Percentiles rank a stretch among this genome's conserved stretches.
Conservation (phyloP, 2,888 invertebrate genomes). For the Agrochola litura region DNA sequence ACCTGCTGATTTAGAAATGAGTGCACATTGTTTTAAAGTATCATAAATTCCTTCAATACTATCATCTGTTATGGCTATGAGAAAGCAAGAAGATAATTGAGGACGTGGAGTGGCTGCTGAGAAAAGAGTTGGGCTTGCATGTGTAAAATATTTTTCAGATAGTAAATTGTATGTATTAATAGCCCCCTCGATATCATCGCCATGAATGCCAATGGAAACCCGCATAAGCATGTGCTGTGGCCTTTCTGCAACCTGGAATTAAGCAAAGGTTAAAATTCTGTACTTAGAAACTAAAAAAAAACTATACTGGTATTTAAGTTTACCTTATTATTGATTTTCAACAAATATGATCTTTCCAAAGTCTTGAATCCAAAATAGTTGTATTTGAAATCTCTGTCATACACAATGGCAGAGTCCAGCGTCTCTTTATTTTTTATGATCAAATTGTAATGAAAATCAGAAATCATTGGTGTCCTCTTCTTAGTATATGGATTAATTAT, state of each 20-base stretch:
- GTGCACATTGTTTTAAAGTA: slow-evolving; percentile 97
- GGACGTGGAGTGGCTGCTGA: slow-evolving; percentile 97
- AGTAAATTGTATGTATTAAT: slow-evolving; percentile 99
- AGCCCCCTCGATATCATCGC: slow-evolving; percentile 97
- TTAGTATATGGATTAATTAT: slow-evolving; percentile 94
- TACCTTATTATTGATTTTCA: slow-evolving; percentile 96
- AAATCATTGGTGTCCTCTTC: slow-evolving; percentile 95
- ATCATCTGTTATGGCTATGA: slow-evolving; percentile 98
- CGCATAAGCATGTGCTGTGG: slow-evolving; percentile 99
- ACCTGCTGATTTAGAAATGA: slow-evolving; percentile 99
- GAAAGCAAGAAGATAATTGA: slow-evolving; percentile 98
- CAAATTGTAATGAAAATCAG: slow-evolving; percentile 94
- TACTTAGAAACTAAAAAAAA: background rate
- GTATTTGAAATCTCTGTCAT: slow-evolving; percentile 98
- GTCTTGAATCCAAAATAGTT: slow-evolving; percentile 99
- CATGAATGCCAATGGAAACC: slow-evolving; percentile 98
- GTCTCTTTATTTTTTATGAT: slow-evolving; percentile 96
- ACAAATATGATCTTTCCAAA: slow-evolving; percentile 97
- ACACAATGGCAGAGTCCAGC: slow-evolving; percentile 98
- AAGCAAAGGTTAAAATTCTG: background rate
- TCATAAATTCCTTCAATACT: slow-evolving; percentile 98
- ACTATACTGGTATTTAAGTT: background rate
- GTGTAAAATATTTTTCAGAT: slow-evolving; percentile 99
- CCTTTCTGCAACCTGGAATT: slow-evolving; percentile 94
- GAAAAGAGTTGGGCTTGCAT: slow-evolving; percentile 99